These are phyloP conservation scores for Nymphicus hollandicus DNA, from an alignment of 2,113 vertebrate species.

Conservation along the genomic window DNA sequence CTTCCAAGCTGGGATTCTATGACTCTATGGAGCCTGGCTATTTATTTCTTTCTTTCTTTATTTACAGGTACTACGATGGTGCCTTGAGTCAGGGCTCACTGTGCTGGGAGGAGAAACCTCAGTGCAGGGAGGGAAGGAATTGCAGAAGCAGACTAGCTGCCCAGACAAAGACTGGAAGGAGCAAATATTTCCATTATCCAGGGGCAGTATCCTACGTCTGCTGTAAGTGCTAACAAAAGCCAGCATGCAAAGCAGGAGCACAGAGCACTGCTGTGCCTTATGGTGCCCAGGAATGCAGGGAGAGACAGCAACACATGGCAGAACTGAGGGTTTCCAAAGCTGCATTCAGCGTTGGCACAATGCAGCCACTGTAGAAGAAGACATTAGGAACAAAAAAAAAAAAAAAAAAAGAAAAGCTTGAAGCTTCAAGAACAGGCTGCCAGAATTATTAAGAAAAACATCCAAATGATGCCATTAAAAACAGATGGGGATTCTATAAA, in stretches of 20 bases:
- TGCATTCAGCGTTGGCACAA: conserved; percentile 71
- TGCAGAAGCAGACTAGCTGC: not conserved
- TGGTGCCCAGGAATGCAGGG: not conserved
- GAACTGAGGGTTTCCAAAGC: conserved; percentile 10
- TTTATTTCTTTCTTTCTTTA: not conserved
- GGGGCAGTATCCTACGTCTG: not conserved
- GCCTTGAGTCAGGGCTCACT: not conserved
- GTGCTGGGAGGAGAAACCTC: not conserved
- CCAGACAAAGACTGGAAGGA: not conserved
- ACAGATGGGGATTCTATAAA: conserved; percentile 82
- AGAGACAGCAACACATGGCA: not conserved
- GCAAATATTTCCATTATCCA: conserved; percentile 6
- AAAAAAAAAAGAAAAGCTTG: conserved; percentile 72
- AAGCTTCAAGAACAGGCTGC: conserved; percentile 74
- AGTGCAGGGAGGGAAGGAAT: not conserved
- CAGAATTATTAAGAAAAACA: conserved; percentile 81
- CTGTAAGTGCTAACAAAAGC: not conserved
- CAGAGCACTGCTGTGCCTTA: conserved; percentile 10
- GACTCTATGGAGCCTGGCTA: not conserved
- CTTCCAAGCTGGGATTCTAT: not conserved
- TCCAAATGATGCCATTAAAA: conserved; percentile 83
- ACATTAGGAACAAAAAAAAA: conserved; percentile 76
- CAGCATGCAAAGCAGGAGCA: not conserved
- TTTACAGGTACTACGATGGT: not conserved
- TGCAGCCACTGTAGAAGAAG: conserved; percentile 75